Evolutionary conservation across 1,140 invertebrate species (phyloP), one percentile per base, ranked within the genome.

Genomic region (Asbolus verrucosus): DNA sequence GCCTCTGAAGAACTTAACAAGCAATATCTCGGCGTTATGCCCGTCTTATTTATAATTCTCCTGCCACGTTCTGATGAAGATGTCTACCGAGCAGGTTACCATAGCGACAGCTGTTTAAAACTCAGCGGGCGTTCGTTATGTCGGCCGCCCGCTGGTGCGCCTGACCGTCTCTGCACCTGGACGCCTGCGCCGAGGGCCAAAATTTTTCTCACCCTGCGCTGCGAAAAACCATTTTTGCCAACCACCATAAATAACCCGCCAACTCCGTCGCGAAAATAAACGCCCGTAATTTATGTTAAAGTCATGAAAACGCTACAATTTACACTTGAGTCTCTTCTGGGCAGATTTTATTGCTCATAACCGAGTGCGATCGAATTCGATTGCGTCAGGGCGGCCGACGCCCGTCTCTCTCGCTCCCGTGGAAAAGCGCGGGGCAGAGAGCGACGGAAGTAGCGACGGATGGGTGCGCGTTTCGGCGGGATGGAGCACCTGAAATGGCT

Each of bases 101-200:
- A 76, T 74, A 78, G 76, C 77, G 78, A 79, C 78, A 79, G 78
- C 77, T 79, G 78, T 78, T 79, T 76, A 73, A 75, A 73, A 72
- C 75, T 13, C 78, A 77, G 78, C 78, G 69, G 77, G 78, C 71
- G 77, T 79, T 78, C 77, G 74, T 79, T 78, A 78, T 73, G 72
- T 67, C 24, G 74, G 71, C 66, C 71, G 71, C 78, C 77, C 66
- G 76, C 77, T 76, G 77, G 68, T 73, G 15, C 69, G 54, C 61
- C 70, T 65, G 39, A 63, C 60, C 65, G 63, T 41, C 60, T 67
- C 39, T 27, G 36, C 60, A 60, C 46, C 21, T 62, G 70, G 36
- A 67, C 65, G 36, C 69, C 61, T 65, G 62, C 69, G 46, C 39
- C 43, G 63, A 65, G 14, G 43, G 39, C n/a, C n/a, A n/a, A n/a